Evolutionary conservation across 2,113 vertebrate species (phyloP).

Genomic region (Gorsachius goisagi): DNA sequence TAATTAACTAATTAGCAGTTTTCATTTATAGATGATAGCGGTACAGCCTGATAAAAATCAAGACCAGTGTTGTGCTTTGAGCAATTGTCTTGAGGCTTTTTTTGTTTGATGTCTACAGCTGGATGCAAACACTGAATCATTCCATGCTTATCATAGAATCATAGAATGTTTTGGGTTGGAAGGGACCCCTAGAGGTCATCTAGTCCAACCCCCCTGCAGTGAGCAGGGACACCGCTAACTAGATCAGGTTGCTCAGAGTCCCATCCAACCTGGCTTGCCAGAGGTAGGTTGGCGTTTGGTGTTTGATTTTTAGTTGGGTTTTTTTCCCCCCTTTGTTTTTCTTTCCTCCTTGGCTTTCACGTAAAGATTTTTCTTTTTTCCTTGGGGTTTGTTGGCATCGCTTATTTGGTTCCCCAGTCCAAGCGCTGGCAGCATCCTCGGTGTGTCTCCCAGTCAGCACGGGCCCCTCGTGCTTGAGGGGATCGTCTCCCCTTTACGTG

Average conservation of each 20-base stretch:
- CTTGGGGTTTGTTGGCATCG: not conserved
- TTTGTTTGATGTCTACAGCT: not conserved
- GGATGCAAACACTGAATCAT: not conserved
- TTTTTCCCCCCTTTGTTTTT: not conserved
- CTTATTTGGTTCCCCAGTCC: not conserved
- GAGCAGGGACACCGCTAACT: too few relatives aligned
- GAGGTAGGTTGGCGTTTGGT: not conserved
- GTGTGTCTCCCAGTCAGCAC: not conserved
- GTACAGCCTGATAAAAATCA: not conserved
- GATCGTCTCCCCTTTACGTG: not conserved
- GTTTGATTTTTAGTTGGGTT: too few relatives aligned
- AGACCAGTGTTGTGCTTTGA: not conserved
- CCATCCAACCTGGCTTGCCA: not conserved
- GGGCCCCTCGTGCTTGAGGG: not conserved
- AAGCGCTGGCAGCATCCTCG: not conserved
- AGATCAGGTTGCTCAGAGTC: too few relatives aligned
- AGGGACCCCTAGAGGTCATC: too few relatives aligned
- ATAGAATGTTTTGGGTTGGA: too few relatives aligned
- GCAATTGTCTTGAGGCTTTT: not conserved
- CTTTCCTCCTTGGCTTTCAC: not conserved
- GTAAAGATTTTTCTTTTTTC: not conserved
- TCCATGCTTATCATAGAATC: not conserved
- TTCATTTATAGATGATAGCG: not conserved
- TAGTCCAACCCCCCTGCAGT: too few relatives aligned
- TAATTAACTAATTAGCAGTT: not conserved